Conservation (phyloP, 2,797 vertebrate genomes). For the Anisognathus igniventris region DNA sequence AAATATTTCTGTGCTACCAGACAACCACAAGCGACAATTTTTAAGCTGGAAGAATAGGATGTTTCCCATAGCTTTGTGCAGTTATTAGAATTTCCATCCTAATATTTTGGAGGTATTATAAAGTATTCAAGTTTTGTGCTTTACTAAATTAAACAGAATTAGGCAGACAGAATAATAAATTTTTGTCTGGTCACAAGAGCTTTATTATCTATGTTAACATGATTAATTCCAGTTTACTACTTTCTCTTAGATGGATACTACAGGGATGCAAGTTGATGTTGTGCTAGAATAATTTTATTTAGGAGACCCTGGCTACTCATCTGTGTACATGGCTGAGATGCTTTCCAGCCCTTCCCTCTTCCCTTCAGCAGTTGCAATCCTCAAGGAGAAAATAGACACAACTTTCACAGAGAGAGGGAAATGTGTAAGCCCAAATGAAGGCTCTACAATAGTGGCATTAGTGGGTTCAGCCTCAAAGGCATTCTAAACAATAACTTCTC, state of each 20-base stretch:
- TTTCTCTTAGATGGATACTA: background rate
- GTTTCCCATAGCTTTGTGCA: background rate
- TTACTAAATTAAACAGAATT: background rate
- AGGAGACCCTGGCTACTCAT: background rate
- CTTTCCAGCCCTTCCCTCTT: background rate
- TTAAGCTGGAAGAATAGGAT: constrained; percentile 17
- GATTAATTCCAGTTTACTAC: background rate
- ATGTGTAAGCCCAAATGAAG: background rate
- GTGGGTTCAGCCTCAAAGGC: background rate
- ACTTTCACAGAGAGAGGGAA: background rate
- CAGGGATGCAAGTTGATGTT: background rate
- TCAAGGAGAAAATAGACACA: background rate
- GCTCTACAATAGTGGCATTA: background rate
- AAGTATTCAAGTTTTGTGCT: background rate
- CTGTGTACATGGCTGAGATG: background rate
- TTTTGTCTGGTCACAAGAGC: background rate
- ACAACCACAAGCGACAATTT: constrained; percentile 51
- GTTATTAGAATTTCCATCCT: background rate
- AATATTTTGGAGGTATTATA: background rate
- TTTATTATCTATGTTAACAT: background rate
- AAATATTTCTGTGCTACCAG: constrained; percentile 45
- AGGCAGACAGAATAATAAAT: background rate
- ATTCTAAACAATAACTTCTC: background rate
- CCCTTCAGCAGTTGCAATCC: background rate
- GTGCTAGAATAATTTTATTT: background rate